Evolutionary conservation across 2,113 vertebrate genomes (phyloP), one percentile per base, ranked within the genome.

Genomic region (Nesogale talazaci): DNA sequence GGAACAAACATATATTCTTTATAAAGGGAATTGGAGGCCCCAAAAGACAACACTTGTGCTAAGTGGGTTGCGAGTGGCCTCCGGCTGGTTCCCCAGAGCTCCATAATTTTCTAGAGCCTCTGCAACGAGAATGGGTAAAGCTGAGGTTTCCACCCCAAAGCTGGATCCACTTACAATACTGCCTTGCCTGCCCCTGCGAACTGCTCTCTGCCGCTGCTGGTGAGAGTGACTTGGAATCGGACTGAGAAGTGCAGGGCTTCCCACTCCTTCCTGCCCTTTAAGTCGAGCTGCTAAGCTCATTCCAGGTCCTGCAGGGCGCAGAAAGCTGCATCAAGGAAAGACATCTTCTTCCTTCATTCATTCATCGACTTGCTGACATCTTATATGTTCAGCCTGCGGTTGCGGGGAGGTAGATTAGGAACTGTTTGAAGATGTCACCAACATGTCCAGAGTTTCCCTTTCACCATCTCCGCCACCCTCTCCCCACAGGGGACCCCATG

Each of bases 11-110:
- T 10, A 52, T 14, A 2, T 20, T 63, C 56, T 76, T 56, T 67
- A n/a, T 81, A 93, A 96, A 86, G 85, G 89, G 92, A 95, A 83
- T 90, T 80, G 52, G 63, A 75, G 86, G 57, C 76, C 77, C 76
- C 90, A 61, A 76, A 95, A 92, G 89, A 93, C 85, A 92, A 91
- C 89, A 94, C 31, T 92, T 36, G 19, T n/a, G 31, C 36, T 93
- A 88, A 95, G 90, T 91, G 77, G 56, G 67, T 79, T 63, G 2
- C 5, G 74, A 86, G 90, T 40, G 56, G 70, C 67, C 87, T 81
- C 59, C 36, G 27, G 59, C 63, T 70, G 19, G 36, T 3, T 94
- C 93, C 92, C 83, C 34, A 52, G 92, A 74, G 96, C 79, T 69
- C 79, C 6, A 27, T 86, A 88, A 93, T 76, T 61, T 92, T 59